These are phyloP conservation scores for Mycalesis mineus DNA, from an alignment of 2,888 invertebrate genomes.

Conservation along the genomic window DNA sequence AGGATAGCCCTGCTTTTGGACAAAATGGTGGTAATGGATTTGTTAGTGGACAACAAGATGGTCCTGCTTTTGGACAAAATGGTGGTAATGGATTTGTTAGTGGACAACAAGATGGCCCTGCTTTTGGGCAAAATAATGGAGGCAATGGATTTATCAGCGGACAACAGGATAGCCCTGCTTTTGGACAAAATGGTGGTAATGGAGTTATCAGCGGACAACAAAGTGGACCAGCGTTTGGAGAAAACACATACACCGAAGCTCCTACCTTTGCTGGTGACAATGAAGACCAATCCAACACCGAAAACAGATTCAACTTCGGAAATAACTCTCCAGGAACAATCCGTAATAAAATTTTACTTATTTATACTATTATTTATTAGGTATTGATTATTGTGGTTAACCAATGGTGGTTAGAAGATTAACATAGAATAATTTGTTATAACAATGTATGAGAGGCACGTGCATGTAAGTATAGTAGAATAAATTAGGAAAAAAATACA, in stretches of 20 bases:
- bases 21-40: background rate
- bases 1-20: background rate
- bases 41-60: background rate
- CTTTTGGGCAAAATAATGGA: background rate
- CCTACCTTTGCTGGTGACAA: conserved; percentile 1
- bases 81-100: background rate
- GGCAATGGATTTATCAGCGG: background rate
- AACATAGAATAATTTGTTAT: background rate
- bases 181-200: background rate
- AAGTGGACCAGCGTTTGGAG: conserved; percentile 1
- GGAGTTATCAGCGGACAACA: background rate
- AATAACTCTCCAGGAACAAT: conserved; percentile 38
- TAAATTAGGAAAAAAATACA: too few relatives aligned
- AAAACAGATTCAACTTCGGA: conserved; percentile 39
- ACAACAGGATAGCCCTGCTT: background rate
- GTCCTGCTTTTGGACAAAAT: background rate
- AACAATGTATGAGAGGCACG: background rate
- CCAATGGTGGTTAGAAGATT: background rate
- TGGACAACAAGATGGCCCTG: background rate
- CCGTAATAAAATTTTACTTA: conserved; percentile 37
- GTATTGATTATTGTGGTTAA: background rate
- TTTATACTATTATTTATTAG: background rate
- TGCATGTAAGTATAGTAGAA: background rate
- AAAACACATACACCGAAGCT: background rate
- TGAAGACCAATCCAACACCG: conserved; percentile 23